Evolutionary conservation across 2,888 invertebrate species (phyloP).

Genomic region (Glyphotaelius pellucidus): DNA sequence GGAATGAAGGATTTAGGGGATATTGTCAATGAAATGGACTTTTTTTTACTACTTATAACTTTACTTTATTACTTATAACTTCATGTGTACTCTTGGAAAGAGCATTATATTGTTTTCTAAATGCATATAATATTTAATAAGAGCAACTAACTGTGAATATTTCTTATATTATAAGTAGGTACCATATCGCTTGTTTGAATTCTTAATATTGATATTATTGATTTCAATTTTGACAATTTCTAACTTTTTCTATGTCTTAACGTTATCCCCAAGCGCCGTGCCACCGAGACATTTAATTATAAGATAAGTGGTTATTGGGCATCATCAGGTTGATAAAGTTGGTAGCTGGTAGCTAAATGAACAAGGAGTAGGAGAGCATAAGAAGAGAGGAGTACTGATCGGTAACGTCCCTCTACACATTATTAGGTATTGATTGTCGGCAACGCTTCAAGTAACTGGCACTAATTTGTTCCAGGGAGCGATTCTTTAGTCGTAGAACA

Average conservation of each 20-base stretch:
- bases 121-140: too few species aligned
- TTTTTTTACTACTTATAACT: too few species aligned
- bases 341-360: background rate
- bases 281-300: background rate
- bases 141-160: too few species aligned
- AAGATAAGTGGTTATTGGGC: background rate
- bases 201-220: too few species aligned
- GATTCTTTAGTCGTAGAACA: background rate
- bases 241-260: background rate
- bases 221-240: too few species aligned
- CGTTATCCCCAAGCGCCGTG: background rate
- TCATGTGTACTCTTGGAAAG: too few species aligned
- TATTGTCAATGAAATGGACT: too few species aligned
- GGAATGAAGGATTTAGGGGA: too few species aligned
- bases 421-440: conserved; percentile 57
- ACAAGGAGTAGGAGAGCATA: background rate
- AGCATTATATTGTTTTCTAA: too few species aligned
- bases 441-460: conserved; percentile 38
- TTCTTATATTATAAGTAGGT: too few species aligned
- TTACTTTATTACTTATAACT: too few species aligned
- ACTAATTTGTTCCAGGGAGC: background rate
- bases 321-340: background rate
- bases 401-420: conserved; percentile 38
- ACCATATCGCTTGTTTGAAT: too few species aligned
- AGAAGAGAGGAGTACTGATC: background rate